A percentile compares a stretch with the other conserved stretches of the same genome.
Conservation (phyloP, 2,888 invertebrate genomes). For the Eupithecia pulchellata region DNA sequence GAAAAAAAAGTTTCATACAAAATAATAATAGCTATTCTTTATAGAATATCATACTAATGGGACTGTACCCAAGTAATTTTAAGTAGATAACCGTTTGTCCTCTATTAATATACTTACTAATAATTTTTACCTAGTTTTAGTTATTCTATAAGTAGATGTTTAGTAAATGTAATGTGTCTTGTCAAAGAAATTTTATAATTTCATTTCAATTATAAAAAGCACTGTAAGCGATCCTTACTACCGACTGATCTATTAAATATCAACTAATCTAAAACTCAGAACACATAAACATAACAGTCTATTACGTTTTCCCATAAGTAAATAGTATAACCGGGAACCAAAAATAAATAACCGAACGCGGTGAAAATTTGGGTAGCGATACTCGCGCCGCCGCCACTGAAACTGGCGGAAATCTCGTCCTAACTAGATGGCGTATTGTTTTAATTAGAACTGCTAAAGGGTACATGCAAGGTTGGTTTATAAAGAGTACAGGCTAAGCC, state of each 20-base stretch:
- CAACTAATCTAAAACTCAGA: neutral
- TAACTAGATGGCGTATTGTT: slow-evolving; percentile 74
- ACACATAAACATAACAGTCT: slow-evolving; percentile 41
- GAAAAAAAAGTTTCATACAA: too few species aligned
- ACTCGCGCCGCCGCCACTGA: slow-evolving; percentile 36
- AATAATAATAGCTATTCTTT: too few species aligned
- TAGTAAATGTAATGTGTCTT: too few species aligned
- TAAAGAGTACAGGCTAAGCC: slow-evolving; percentile 66
- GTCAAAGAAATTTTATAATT: too few species aligned
- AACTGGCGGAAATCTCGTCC: slow-evolving; percentile 77
- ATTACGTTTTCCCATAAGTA: slow-evolving; percentile 55
- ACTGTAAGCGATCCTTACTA: neutral
- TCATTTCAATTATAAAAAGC: neutral
- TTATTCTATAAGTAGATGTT: too few species aligned
- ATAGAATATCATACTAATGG: neutral
- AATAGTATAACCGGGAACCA: slow-evolving; percentile 63
- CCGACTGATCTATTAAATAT: neutral
- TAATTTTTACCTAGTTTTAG: too few species aligned
- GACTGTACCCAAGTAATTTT: too few species aligned
- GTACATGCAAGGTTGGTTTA: slow-evolving; percentile 59
- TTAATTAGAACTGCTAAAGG: slow-evolving; percentile 74
- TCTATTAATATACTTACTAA: too few species aligned
- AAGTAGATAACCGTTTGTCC: too few species aligned
- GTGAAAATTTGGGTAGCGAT: slow-evolving; percentile 16
- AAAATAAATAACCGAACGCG: slow-evolving; percentile 61